phyloP scores from a whole-genome alignment of 2,113 vertebrate genomes.

The Myotis lucifugus region DNA sequence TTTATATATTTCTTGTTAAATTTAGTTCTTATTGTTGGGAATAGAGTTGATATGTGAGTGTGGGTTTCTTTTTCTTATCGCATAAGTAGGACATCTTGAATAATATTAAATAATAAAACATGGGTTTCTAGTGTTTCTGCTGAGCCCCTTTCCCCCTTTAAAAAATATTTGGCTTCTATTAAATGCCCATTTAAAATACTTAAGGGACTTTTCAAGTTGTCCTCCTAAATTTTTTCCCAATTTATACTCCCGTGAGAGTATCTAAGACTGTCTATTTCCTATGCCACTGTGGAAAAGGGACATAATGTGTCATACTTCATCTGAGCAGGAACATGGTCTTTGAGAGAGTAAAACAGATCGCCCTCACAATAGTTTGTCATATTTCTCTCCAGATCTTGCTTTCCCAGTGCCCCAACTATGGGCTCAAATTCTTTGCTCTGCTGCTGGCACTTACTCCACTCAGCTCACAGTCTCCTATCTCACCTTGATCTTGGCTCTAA shows the following conservation, averaged over 20 bases:
- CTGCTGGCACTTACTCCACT: neutral
- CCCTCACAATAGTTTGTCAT: neutral
- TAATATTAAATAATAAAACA: neutral
- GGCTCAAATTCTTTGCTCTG: neutral
- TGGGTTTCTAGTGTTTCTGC: neutral
- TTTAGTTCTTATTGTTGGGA: neutral
- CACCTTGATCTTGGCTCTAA: neutral
- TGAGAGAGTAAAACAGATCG: neutral
- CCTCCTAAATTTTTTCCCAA: neutral
- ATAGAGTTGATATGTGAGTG: neutral
- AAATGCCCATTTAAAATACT: slow-evolving; percentile 8
- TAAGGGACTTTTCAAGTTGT: neutral
- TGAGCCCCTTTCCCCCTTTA: neutral
- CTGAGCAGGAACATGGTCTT: neutral
- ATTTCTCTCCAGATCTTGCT: neutral
- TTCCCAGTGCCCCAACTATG: neutral
- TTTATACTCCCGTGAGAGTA: neutral
- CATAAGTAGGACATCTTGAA: neutral
- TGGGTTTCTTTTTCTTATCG: neutral
- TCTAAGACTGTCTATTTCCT: neutral
- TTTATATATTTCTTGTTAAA: slow-evolving; percentile 17
- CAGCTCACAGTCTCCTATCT: neutral
- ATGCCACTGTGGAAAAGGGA: neutral
- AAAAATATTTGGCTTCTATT: neutral
- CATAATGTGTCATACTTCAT: neutral